A percentile compares a stretch with the other conserved stretches of the same genome.
Conservation (phyloP, 2,113 vertebrate genomes). For the Chloebia gouldiae region DNA sequence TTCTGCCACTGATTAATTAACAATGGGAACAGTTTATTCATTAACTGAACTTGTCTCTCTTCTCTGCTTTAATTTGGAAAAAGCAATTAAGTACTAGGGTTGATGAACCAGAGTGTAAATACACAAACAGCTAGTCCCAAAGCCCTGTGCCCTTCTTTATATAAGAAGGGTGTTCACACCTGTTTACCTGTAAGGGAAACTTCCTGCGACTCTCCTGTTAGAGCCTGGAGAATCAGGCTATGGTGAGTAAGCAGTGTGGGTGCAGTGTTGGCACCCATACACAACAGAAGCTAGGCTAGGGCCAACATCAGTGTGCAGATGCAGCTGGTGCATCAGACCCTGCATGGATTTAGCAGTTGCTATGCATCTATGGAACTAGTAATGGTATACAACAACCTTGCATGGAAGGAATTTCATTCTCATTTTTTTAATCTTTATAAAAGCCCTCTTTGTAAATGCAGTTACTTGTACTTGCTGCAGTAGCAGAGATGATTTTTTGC, state of each 20-base stretch:
- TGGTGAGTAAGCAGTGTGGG: neutral
- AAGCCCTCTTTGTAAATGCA: neutral
- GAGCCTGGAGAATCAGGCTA: neutral
- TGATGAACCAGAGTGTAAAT: constrained; percentile 27
- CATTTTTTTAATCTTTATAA: neutral
- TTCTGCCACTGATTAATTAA: constrained; percentile 47
- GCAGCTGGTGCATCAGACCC: neutral
- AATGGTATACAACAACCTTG: neutral
- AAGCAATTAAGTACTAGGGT: constrained; percentile 23
- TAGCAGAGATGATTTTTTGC: neutral
- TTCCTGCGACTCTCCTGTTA: neutral
- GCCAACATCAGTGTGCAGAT: neutral
- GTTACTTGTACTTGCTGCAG: neutral
- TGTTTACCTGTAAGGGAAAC: neutral
- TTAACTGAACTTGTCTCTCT: constrained; percentile 29
- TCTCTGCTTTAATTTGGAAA: constrained; percentile 35
- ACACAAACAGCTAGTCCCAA: neutral
- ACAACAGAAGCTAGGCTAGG: neutral
- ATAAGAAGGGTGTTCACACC: neutral
- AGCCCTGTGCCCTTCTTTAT: neutral
- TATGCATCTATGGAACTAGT: neutral
- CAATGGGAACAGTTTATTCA: constrained; percentile 49
- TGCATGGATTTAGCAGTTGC: neutral
- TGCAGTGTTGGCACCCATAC: neutral
- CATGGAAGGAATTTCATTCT: neutral